A percentile compares a stretch with the other conserved stretches of the same genome.
Conservation (phyloP, 2,113 vertebrate species). For the Colinus virginianus region DNA sequence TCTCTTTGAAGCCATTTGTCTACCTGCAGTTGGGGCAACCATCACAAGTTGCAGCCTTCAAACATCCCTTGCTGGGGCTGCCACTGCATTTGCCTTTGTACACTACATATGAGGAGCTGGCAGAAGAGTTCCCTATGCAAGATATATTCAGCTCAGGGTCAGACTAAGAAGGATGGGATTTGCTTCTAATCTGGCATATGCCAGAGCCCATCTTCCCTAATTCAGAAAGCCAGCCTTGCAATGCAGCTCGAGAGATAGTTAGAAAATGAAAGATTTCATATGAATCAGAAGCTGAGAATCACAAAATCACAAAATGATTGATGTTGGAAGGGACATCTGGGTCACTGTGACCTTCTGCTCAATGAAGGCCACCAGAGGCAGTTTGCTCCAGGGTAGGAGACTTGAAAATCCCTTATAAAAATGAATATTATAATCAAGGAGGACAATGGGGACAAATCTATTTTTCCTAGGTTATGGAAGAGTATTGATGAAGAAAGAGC, state of each 20-base stretch:
- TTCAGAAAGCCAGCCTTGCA: neutral
- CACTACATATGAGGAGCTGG: neutral
- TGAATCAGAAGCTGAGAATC: neutral
- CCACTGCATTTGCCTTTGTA: conserved; percentile 22
- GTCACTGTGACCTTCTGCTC: neutral
- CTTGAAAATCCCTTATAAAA: neutral
- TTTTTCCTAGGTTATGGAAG: neutral
- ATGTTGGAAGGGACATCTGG: neutral
- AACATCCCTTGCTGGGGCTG: neutral
- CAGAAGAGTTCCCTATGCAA: neutral
- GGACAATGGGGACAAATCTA: neutral
- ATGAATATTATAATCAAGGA: neutral
- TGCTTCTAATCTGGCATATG: neutral
- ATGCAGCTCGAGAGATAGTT: rapidly evolving
- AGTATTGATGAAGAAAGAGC: neutral
- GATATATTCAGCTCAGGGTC: neutral
- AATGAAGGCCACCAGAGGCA: neutral
- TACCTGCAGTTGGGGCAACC: conserved; percentile 65
- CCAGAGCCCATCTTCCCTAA: neutral
- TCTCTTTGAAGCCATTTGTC: conserved; percentile 55
- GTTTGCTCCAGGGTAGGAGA: rapidly evolving
- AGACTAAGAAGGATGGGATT: neutral
- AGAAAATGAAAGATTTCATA: neutral
- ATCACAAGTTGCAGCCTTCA: conserved; percentile 36
- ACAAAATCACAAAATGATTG: neutral